A percentile compares a stretch with the other conserved stretches of the same genome.
These are phyloP conservation scores for Rhadinocentrus ornatus DNA, from an alignment of 2,797 vertebrate genomes.

Conservation along the genomic window DNA sequence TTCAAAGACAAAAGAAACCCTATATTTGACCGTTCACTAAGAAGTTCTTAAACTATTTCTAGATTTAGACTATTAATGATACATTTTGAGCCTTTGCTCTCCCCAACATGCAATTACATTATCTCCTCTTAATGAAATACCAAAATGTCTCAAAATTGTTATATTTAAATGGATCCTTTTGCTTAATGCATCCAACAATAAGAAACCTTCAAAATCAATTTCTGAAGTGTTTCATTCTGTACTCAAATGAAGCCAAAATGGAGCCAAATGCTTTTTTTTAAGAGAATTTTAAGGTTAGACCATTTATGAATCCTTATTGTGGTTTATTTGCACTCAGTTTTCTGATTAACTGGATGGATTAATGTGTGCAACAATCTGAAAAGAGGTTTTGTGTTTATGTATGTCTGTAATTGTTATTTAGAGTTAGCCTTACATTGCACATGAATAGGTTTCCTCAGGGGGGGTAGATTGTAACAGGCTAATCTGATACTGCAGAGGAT, in stretches of 20 bases:
- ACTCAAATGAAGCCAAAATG: too few species aligned
- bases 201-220: background rate
- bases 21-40: background rate
- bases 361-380: conserved; percentile 42
- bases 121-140: background rate
- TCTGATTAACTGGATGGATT: conserved; percentile 39
- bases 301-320: too few species aligned
- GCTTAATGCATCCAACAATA: background rate
- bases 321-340: conserved; percentile 50
- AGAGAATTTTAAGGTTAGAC: too few species aligned
- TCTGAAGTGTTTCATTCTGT: background rate
- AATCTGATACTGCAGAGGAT: conserved; percentile 79
- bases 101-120: background rate
- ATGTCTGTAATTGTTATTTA: conserved; percentile 55
- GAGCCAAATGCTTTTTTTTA: too few species aligned
- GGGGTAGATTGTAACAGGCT: conserved; percentile 73
- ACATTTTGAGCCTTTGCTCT: background rate
- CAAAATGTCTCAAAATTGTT: background rate
- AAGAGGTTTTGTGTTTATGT: conserved; percentile 36
- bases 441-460: conserved; percentile 67
- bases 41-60: background rate
- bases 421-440: conserved; percentile 61
- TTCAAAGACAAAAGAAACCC: too few species aligned
- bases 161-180: background rate
- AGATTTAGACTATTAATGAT: background rate